Percentiles rank a stretch among this genome's conserved stretches.
Evolutionary conservation across 2,797 vertebrate genomes (phyloP).

Genomic region (Dendrocincla fuliginosa): DNA sequence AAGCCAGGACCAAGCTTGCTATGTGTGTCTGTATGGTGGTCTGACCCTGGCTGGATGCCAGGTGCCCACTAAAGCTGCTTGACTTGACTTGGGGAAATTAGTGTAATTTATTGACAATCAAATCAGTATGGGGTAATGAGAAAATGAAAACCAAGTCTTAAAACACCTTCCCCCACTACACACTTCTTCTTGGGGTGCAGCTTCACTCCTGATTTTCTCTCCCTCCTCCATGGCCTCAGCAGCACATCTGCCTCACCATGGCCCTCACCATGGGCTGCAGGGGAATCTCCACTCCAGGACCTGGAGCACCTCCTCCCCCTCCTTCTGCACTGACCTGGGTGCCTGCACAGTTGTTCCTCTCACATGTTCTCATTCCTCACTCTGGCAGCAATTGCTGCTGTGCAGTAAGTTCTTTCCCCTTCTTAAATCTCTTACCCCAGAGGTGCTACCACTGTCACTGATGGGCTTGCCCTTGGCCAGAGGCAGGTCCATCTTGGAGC

Average conservation of each 20-base stretch:
- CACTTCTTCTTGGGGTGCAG: background rate
- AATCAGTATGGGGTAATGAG: background rate
- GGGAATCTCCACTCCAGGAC: background rate
- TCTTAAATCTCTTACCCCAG: background rate
- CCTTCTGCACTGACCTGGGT: background rate
- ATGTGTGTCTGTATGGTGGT: background rate
- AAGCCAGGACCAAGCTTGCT: background rate
- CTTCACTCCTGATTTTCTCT: background rate
- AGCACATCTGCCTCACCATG: background rate
- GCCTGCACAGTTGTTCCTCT: background rate
- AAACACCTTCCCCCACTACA: background rate
- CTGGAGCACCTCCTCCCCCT: background rate
- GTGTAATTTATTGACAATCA: background rate
- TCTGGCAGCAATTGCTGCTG: background rate
- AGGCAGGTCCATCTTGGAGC: accelerated
- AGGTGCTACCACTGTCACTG: accelerated
- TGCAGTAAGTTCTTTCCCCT: background rate
- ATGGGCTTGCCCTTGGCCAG: background rate
- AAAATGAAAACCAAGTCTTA: background rate
- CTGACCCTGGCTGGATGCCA: background rate
- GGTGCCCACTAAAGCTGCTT: background rate
- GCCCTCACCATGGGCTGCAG: background rate
- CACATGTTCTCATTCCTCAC: background rate
- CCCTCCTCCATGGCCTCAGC: background rate
- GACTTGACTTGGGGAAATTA: background rate